phyloP scores from a whole-genome alignment of 2,113 vertebrate species.

The Rhinolophus ferrumequinum region DNA sequence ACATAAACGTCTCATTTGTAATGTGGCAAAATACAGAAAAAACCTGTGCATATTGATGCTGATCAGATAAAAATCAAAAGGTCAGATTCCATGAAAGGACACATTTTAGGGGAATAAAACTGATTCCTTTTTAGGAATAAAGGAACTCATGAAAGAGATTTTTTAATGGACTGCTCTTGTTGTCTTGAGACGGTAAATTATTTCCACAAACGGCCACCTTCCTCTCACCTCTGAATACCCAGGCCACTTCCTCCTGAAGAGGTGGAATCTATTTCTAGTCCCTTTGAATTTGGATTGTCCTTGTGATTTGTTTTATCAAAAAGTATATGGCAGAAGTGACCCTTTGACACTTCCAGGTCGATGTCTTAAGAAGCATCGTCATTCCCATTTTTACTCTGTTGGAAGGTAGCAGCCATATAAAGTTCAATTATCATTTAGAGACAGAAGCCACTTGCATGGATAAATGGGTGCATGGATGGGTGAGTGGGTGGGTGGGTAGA shows the following conservation, averaged over 20 bases:
- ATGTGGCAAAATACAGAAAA: neutral
- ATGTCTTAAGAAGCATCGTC: neutral
- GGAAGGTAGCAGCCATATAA: neutral
- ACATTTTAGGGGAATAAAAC: neutral
- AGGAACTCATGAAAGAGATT: neutral
- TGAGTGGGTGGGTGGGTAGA: neutral
- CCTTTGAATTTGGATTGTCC: neutral
- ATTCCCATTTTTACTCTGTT: neutral
- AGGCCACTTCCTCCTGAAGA: neutral
- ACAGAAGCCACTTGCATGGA: neutral
- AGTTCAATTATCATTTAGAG: neutral
- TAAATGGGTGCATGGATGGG: neutral
- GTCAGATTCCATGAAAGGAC: neutral
- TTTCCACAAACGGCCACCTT: neutral
- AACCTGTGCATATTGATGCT: neutral
- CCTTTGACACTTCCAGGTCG: neutral
- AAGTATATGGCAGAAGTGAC: neutral
- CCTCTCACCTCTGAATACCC: neutral
- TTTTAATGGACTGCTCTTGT: neutral
- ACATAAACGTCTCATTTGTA: neutral
- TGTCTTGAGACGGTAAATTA: neutral
- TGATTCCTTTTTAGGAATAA: neutral
- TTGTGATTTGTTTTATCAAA: neutral
- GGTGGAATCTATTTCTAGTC: neutral
- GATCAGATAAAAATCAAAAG: conserved; percentile 7